Base-by-base conservation (phyloP, 1,140 invertebrate species). In the Phortica variegata region DNA sequence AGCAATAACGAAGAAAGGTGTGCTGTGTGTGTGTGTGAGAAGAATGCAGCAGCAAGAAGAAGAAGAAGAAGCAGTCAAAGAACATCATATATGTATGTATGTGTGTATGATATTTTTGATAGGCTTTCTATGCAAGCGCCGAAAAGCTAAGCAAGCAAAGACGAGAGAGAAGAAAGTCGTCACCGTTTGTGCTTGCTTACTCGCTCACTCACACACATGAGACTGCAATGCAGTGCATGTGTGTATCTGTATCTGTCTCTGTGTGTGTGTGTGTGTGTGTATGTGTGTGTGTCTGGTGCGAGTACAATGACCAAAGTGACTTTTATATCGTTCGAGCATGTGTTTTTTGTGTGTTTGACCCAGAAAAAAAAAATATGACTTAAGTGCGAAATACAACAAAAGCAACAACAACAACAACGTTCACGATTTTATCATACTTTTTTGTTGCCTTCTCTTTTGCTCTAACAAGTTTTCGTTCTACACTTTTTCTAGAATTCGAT, bases 261-360 rank as follows among this genome's bases (percentile, higher is more conserved):
- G 42, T 37, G 17, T 38, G 29, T 26, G 43, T 21, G 7, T 29
- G 19, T 49, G 39, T 31, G 29, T 33, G 20, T 10, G 15, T 23
- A 36, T 36, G n/a, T 36, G 13, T 16, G 6, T 36, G 5, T 13
- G n/a, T 36, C 4, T 16, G 6, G 16, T 36, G 13, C 6, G 42
- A 44, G 48, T 40, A 46, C 47, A 45, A n/a, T n/a, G n/a, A n/a
- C n/a, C n/a, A n/a, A n/a, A n/a, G n/a, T n/a, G n/a, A n/a, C n/a
- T n/a, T n/a, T n/a, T n/a, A n/a, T n/a, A n/a, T n/a, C n/a, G n/a
- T n/a, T n/a, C n/a, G n/a, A n/a, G n/a, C n/a, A n/a, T n/a, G n/a
- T n/a, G n/a, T n/a, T n/a, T n/a, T n/a, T n/a, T n/a, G n/a, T 58
- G 53, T 49, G 37, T 60, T 45, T 68, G 63, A 68, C 63, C 63